A percentile compares a stretch with the other conserved stretches of the same genome.
Conservation (phyloP, 2,888 invertebrate genomes). For the Perdita meconis region DNA sequence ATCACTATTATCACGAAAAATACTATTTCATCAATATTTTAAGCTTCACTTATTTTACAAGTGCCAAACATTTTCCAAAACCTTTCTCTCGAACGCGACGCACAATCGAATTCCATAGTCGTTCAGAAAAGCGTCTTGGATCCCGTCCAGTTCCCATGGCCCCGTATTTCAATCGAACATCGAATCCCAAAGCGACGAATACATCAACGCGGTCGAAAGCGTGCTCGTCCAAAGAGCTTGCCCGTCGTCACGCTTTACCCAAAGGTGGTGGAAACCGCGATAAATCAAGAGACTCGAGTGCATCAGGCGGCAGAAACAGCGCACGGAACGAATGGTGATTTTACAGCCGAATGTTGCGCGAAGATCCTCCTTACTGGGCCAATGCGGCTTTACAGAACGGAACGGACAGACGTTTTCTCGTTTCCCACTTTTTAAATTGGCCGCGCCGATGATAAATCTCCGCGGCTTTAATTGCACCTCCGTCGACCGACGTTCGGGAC, state of each 20-base stretch:
- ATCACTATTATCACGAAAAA: too few relatives aligned
- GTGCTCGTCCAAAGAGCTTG: slow-evolving; percentile 21
- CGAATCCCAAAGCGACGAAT: slow-evolving; percentile 19
- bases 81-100: not conserved
- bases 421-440: slow-evolving; percentile 82
- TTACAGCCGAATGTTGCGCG: slow-evolving; percentile 67
- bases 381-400: slow-evolving; percentile 81
- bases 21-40: too few relatives aligned
- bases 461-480: slow-evolving; percentile 47
- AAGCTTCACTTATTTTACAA: too few relatives aligned
- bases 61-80: too few relatives aligned
- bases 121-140: slow-evolving; percentile 13
- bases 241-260: slow-evolving; percentile 9
- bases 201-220: slow-evolving; percentile 5
- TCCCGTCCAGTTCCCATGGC: slow-evolving; percentile 13
- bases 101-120: not conserved
- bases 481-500: not conserved
- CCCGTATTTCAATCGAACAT: slow-evolving; percentile 23
- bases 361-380: slow-evolving; percentile 56
- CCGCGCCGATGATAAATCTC: slow-evolving; percentile 77
- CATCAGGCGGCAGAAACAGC: slow-evolving; percentile 14
- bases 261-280: slow-evolving; percentile 14
- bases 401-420: slow-evolving; percentile 79
- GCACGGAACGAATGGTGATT: slow-evolving; percentile 57
- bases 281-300: slow-evolving; percentile 50